Conservation (phyloP, 2,888 invertebrate genomes). For the Nudaria mundana region DNA sequence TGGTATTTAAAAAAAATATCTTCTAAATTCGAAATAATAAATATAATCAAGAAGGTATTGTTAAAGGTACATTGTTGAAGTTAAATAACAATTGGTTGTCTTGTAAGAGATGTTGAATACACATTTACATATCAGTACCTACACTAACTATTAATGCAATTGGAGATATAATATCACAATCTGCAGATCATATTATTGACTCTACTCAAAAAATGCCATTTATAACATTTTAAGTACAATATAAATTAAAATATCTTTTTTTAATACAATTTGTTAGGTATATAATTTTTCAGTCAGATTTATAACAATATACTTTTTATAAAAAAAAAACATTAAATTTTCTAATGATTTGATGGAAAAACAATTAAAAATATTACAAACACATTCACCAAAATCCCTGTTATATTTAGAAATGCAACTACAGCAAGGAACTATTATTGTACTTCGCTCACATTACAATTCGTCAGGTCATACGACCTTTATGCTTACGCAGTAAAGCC, state of each 20-base stretch:
- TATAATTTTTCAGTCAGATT: constrained; percentile 35
- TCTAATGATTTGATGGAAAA: no score
- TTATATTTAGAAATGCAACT: constrained; percentile 15
- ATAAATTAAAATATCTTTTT: no score
- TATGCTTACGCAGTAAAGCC: no score
- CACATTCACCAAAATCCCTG: constrained; percentile 17
- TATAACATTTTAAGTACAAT: constrained; percentile 34
- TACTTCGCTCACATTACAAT: constrained; percentile 10
- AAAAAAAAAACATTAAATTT: not conserved
- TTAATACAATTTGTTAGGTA: constrained; percentile 38
- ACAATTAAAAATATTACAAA: no score
- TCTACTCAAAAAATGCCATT: constrained; percentile 32
- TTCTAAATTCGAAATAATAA: constrained; percentile 64
- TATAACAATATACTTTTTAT: constrained; percentile 25
- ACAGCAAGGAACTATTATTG: constrained; percentile 21
- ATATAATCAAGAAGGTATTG: constrained; percentile 68
- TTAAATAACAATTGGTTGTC: constrained; percentile 55
- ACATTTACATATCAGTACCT: constrained; percentile 35
- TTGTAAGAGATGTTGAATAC: no score
- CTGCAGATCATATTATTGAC: constrained; percentile 44
- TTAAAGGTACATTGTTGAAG: constrained; percentile 50
- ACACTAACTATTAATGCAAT: constrained; percentile 34
- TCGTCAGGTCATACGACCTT: constrained; percentile 11
- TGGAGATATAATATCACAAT: constrained; percentile 52
- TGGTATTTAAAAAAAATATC: constrained; percentile 28